Evolutionary conservation across 2,888 invertebrate species (phyloP).

Genomic region (Lymantria dispar): DNA sequence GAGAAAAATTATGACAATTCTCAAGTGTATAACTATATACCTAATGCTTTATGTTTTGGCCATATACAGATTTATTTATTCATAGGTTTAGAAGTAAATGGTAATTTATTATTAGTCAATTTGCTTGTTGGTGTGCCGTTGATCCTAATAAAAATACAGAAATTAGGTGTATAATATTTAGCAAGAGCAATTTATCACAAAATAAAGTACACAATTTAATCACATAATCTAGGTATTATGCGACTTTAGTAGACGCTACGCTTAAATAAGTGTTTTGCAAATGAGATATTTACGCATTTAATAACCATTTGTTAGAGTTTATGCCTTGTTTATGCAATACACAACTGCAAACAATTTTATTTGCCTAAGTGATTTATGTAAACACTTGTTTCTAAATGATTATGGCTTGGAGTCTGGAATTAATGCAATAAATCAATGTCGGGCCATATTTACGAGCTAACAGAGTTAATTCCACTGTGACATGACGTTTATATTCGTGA

Average conservation of each 20-base stretch:
- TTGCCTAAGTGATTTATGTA: slow-evolving; percentile 48
- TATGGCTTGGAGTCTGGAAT: slow-evolving; percentile 64
- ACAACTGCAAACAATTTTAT: slow-evolving; percentile 33
- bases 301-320: slow-evolving; percentile 18
- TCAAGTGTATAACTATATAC: too few relatives aligned
- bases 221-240: not conserved
- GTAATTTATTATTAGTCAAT: too few relatives aligned
- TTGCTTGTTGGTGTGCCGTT: too few relatives aligned
- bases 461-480: slow-evolving; percentile 78
- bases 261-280: slow-evolving; percentile 9
- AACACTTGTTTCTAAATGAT: slow-evolving; percentile 66
- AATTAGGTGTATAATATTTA: not conserved
- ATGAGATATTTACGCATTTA: slow-evolving; percentile 18
- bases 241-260: not conserved
- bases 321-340: slow-evolving; percentile 21
- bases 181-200: slow-evolving; percentile 1
- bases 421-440: slow-evolving; percentile 78
- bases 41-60: too few relatives aligned
- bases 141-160: not conserved
- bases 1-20: too few relatives aligned
- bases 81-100: too few relatives aligned
- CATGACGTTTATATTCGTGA: slow-evolving; percentile 80
- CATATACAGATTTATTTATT: too few relatives aligned
- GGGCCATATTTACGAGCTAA: slow-evolving; percentile 80
- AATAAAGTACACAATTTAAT: not conserved